Evolutionary conservation across 2,888 invertebrate genomes (phyloP).

Genomic region (Amitus sp.): DNA sequence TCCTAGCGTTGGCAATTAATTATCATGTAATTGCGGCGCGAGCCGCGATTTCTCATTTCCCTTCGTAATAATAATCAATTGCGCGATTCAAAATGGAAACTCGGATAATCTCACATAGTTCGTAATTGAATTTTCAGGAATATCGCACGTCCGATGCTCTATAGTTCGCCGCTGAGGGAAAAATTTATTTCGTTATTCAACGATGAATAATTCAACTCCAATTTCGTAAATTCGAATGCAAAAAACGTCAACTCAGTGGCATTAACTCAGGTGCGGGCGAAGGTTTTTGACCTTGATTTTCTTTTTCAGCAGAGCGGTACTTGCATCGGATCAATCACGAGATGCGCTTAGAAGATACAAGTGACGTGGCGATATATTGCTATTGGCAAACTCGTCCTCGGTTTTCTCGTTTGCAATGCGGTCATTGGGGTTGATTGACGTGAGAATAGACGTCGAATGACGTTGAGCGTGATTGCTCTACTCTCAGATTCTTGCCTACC

Average conservation of each 20-base stretch:
- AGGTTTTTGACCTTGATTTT: constrained; percentile 9
- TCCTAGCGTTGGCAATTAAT: too few relatives aligned
- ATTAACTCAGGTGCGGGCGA: background rate
- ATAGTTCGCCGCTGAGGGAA: background rate
- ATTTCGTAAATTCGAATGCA: too few relatives aligned
- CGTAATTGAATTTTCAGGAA: background rate
- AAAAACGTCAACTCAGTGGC: background rate
- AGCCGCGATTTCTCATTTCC: too few relatives aligned
- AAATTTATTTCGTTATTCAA: background rate
- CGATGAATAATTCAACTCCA: background rate
- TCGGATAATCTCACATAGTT: too few relatives aligned
- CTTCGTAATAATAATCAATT: too few relatives aligned
- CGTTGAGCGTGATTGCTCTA: constrained; percentile 17
- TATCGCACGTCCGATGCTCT: too few relatives aligned
- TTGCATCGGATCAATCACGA: constrained; percentile 31
- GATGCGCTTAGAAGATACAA: constrained; percentile 32
- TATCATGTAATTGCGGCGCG: too few relatives aligned
- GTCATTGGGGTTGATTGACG: constrained; percentile 38
- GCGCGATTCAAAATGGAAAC: too few relatives aligned
- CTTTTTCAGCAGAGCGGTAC: constrained; percentile 8
- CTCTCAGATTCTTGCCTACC: background rate
- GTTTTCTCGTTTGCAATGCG: constrained; percentile 39
- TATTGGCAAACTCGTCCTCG: constrained; percentile 38
- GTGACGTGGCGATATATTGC: constrained; percentile 17
- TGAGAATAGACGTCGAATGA: constrained; percentile 30